Conservation (phyloP, 2,113 vertebrate genomes). For the Puntigrus tetrazona region DNA sequence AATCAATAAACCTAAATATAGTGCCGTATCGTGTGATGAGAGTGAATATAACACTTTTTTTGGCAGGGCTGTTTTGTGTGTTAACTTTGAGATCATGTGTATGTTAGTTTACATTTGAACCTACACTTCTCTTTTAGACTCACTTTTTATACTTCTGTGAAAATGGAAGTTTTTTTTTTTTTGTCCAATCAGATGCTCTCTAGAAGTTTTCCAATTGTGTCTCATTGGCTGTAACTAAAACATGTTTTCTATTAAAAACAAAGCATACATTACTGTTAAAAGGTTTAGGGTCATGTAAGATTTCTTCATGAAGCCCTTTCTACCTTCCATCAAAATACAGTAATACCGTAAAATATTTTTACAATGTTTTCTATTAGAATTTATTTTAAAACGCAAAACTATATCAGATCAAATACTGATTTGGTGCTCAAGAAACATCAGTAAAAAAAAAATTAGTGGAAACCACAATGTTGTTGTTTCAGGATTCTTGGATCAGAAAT, state of each 20-base stretch:
- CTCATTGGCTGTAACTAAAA: not conserved
- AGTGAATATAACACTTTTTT: not conserved
- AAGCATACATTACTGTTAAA: not conserved
- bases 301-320: not conserved
- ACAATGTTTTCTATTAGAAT: not conserved
- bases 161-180: not conserved
- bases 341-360: not conserved
- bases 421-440: not conserved
- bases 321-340: not conserved
- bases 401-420: too few relatives aligned
- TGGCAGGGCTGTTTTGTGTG: not conserved
- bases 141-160: too few relatives aligned
- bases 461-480: not conserved
- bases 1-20: not conserved
- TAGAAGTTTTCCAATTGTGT: not conserved
- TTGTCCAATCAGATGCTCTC: not conserved
- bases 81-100: not conserved
- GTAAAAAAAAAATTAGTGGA: too few relatives aligned
- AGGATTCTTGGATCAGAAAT: not conserved
- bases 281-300: not conserved
- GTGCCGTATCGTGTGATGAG: not conserved
- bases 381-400: not conserved
- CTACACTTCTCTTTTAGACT: not conserved
- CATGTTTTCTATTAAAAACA: not conserved
- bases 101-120: not conserved